Conservation (phyloP, 2,888 invertebrate species). For the Drosophila mayaguana region DNA sequence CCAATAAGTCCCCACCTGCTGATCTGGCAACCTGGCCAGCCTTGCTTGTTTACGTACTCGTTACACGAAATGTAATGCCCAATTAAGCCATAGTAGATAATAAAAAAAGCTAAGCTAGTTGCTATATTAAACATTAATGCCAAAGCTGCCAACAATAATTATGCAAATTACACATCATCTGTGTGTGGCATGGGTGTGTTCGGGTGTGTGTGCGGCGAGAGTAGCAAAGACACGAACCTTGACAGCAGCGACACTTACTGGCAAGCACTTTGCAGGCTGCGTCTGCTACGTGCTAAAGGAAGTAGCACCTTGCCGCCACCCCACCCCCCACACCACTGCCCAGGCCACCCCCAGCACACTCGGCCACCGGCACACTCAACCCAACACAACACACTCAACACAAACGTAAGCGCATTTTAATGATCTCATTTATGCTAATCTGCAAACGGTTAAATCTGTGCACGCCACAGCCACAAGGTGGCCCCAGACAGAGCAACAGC, state of each 20-base stretch:
- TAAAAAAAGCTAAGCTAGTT: constrained; percentile 44
- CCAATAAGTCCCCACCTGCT: neutral
- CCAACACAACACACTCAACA: too few species aligned
- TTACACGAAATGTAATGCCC: constrained; percentile 65
- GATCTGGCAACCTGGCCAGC: neutral
- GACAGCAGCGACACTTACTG: constrained; percentile 57
- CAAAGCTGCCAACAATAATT: constrained; percentile 69
- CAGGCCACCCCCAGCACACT: too few species aligned
- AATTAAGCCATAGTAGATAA: constrained; percentile 41
- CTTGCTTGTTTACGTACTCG: constrained; percentile 49
- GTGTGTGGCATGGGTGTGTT: neutral
- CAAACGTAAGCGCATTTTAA: constrained; percentile 81
- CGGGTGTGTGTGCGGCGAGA: neutral
- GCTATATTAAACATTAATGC: constrained; percentile 57
- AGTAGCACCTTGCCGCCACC: constrained; percentile 44
- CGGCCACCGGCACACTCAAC: neutral
- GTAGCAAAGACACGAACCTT: constrained; percentile 66
- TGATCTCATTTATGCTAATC: constrained; percentile 82
- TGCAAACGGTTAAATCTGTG: constrained; percentile 78
- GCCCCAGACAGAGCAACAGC: constrained; percentile 22
- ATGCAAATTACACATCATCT: constrained; percentile 65
- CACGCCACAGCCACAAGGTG: constrained; percentile 72
- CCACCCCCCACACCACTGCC: too few species aligned
- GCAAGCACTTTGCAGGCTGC: constrained; percentile 71
- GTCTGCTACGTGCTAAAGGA: constrained; percentile 71